phyloP scores from a whole-genome alignment of 2,797 vertebrate species.

The Chiloscyllium punctatum region DNA sequence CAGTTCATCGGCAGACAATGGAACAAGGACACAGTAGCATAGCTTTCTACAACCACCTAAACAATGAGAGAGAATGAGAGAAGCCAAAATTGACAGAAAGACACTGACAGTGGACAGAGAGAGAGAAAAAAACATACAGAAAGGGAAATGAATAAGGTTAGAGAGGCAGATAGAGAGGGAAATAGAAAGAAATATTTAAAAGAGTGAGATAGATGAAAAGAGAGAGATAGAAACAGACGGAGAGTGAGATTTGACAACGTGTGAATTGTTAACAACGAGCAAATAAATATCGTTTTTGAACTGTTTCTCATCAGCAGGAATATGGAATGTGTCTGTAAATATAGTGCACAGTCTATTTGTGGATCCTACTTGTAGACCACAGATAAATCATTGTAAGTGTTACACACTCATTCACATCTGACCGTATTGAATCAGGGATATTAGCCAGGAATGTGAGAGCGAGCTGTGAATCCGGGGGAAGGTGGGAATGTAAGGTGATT shows the following conservation, averaged over 20 bases:
- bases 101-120: neutral
- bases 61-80: too few species aligned
- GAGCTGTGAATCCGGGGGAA: too few species aligned
- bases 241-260: neutral
- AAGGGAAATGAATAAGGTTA: neutral
- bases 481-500: too few species aligned
- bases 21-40: too few species aligned
- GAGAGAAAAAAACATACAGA: neutral
- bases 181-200: neutral
- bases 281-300: neutral
- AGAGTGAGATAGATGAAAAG: too few species aligned
- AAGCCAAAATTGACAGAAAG: too few species aligned
- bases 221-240: neutral
- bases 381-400: neutral
- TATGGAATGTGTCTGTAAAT: neutral
- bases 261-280: neutral
- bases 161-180: neutral
- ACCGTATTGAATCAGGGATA: too few species aligned
- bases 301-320: neutral
- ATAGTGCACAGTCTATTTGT: neutral
- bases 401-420: neutral
- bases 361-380: too few species aligned
- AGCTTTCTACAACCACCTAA: too few species aligned
- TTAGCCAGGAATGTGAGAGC: too few species aligned
- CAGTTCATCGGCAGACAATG: too few species aligned